Evolutionary conservation across 2,113 vertebrate species (phyloP), one percentile per base, ranked within the genome.

Genomic region (Paedocypris sp.): DNA sequence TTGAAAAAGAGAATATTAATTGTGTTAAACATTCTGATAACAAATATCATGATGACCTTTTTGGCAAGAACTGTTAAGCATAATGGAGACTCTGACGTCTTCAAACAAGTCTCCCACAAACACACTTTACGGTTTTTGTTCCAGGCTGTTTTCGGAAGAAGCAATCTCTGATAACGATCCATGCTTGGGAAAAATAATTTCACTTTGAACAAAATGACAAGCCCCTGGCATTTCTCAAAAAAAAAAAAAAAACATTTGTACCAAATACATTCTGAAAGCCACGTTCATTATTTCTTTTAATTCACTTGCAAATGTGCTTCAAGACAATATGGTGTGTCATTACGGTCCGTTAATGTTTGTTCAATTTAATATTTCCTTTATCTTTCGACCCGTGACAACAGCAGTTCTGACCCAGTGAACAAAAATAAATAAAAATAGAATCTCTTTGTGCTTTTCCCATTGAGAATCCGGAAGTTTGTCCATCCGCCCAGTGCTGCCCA

Each of bases 231-330:
- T 20, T 18, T 28, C 23, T 12, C 35, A 42, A 28, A 33, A 57
- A 48, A 28, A 6, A 48, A 28, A 48, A 31, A 16, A 31, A 48
- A 54, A 39, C 13, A 54, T 48, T 47, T 53, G 58, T 46, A 41
- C 6, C 43, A 70, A 61, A 47, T 66, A 43, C 38, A 58, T 58
- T 59, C 50, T 49, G 38, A 48, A 45, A 46, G 32, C 20, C 32
- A 12, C 61, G 48, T 76, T 79, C 68, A 78, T 76, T 72, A 74
- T 64, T 77, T 41, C 70, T 36, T 46, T 63, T 42, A 70, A 79
- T 75, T 72, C 70, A 82, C 65, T 74, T 77, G 69, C 70, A 75
- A 76, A 74, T 73, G 47, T 41, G 49, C 42, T 62, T 51, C 48
- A 64, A 31, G 41, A 16, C 39, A 13, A 53, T 64, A 69, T 48